Percentiles rank a stretch among this genome's conserved stretches.
These are phyloP conservation scores for Aleiodes testaceus DNA, from an alignment of 2,888 invertebrate genomes.

Conservation along the genomic window DNA sequence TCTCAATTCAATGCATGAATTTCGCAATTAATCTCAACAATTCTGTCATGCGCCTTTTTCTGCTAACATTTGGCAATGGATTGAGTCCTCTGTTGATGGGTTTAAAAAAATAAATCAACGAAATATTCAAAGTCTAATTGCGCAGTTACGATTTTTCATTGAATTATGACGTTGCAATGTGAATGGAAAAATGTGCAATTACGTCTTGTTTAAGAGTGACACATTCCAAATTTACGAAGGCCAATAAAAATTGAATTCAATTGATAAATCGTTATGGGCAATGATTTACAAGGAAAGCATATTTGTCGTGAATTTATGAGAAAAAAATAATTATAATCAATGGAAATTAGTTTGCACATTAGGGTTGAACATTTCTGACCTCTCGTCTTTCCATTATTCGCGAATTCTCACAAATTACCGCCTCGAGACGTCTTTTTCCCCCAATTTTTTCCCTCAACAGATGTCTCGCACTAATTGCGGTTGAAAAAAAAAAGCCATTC, in stretches of 20 bases:
- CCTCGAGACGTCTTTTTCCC: slow-evolving; percentile 23
- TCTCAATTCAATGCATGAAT: not conserved
- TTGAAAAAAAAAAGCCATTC: not conserved
- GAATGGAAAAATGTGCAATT: no score
- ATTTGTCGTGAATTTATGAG: not conserved
- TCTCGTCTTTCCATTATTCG: slow-evolving; percentile 30
- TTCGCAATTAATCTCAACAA: slow-evolving; percentile 17
- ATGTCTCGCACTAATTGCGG: slow-evolving; percentile 11
- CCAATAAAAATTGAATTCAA: slow-evolving; percentile 21
- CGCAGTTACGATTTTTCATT: no score
- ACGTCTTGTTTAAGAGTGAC: no score
- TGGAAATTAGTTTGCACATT: not conserved
- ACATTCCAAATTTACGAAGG: slow-evolving; percentile 12
- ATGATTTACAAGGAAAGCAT: slow-evolving; percentile 8
- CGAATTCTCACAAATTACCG: slow-evolving; percentile 24
- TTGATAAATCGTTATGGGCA: slow-evolving; percentile 4
- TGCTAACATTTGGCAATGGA: slow-evolving; percentile 18
- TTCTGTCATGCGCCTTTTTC: not conserved
- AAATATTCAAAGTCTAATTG: no score
- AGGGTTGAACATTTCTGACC: slow-evolving; percentile 24
- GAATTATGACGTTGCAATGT: no score
- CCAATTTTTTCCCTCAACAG: slow-evolving; percentile 18
- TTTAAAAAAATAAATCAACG: no score
- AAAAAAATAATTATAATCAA: not conserved
- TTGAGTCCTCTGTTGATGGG: not conserved